These are phyloP conservation scores for Leptinotarsa defecta DNA, from an alignment of 1,140 invertebrate species.

Conservation along the genomic window DNA sequence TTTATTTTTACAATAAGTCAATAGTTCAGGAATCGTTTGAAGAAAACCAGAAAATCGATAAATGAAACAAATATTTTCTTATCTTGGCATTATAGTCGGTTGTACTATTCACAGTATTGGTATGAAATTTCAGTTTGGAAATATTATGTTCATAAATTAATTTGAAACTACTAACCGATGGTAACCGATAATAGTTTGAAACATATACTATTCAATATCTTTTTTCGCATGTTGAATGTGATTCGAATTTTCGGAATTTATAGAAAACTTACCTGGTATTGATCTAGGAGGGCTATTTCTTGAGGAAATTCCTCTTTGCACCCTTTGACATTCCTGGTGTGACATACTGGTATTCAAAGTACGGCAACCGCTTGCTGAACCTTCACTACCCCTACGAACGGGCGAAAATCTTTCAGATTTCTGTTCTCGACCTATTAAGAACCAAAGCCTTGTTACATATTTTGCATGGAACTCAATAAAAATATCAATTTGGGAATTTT, in stretches of 20 bases:
- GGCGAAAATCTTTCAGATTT: slow-evolving; percentile 84
- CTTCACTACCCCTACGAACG: slow-evolving; percentile 86
- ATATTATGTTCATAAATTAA: too few species aligned
- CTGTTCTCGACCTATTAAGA: slow-evolving; percentile 57
- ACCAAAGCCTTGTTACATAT: too few species aligned
- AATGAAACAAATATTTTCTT: too few species aligned
- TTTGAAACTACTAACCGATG: too few species aligned
- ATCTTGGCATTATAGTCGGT: too few species aligned
- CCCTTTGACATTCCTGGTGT: slow-evolving; percentile 74
- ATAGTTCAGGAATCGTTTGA: too few species aligned
- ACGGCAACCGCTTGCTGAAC: slow-evolving; percentile 63
- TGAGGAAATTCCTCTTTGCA: slow-evolving; percentile 63
- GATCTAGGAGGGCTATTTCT: slow-evolving; percentile 61
- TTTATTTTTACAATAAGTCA: too few species aligned
- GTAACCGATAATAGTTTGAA: not conserved
- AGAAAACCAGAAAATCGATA: too few species aligned
- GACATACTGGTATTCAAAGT: slow-evolving; percentile 61
- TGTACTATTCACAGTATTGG: too few species aligned
- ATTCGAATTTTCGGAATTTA: too few species aligned
- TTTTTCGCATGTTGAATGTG: not conserved
- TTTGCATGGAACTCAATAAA: slow-evolving; percentile 7
- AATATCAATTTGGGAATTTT: too few species aligned
- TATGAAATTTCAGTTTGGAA: too few species aligned
- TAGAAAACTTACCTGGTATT: slow-evolving; percentile 48
- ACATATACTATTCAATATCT: not conserved